A percentile compares a stretch with the other conserved stretches of the same genome.
phyloP scores from a whole-genome alignment of 2,113 vertebrate species.

The Leuciscus idus region DNA sequence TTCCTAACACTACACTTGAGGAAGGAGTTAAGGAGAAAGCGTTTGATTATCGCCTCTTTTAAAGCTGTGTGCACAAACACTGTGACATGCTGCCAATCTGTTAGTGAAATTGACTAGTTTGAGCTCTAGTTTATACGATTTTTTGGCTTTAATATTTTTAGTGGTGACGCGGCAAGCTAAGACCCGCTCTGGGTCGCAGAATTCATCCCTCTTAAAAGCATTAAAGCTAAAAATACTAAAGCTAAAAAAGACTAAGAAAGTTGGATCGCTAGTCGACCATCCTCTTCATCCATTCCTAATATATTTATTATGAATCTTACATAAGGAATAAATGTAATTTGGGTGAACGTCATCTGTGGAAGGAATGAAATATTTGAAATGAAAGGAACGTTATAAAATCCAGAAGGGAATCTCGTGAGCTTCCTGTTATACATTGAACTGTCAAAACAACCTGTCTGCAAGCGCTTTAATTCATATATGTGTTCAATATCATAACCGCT shows the following conservation, averaged over 20 bases:
- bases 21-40: not conserved
- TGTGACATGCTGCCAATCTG: not conserved
- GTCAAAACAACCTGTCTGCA: not conserved
- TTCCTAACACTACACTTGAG: not conserved
- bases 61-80: conserved; percentile 3
- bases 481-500: not conserved
- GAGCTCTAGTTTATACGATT: not conserved
- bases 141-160: not conserved
- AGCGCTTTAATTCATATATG: not conserved
- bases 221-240: conserved; percentile 5
- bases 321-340: not conserved
- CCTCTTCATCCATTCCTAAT: not conserved
- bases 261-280: not conserved
- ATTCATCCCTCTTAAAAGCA: not conserved
- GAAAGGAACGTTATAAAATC: not conserved
- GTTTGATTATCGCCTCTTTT: not conserved
- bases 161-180: not conserved
- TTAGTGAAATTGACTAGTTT: not conserved
- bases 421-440: not conserved
- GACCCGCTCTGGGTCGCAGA: not conserved
- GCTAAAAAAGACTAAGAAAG: not conserved
- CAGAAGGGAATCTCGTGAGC: too few relatives aligned
- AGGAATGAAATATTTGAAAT: not conserved
- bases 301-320: not conserved
- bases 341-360: not conserved